Evolutionary conservation across 2,113 vertebrate genomes (phyloP).

Genomic region (Ammospiza nelsoni): DNA sequence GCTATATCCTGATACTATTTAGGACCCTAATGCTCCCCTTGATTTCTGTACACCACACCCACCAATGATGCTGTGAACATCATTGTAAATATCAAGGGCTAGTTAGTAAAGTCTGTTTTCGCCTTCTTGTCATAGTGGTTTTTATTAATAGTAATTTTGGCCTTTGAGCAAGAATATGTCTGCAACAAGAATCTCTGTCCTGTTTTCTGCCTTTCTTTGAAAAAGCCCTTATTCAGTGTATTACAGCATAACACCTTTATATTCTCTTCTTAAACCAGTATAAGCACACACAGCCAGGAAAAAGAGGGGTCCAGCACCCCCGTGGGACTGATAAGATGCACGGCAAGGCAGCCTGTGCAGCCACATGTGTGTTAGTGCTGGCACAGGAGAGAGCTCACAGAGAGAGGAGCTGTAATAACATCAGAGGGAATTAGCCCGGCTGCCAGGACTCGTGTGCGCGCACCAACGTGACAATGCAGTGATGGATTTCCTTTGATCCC

Average conservation of each 20-base stretch:
- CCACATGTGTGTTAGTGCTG: rapidly evolving
- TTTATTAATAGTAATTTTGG: neutral
- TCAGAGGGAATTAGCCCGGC: neutral
- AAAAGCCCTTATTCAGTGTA: neutral
- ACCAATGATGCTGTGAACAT: rapidly evolving
- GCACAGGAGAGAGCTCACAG: neutral
- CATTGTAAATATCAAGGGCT: neutral
- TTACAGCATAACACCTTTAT: neutral
- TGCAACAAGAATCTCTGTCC: neutral
- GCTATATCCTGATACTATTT: neutral
- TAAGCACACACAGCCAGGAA: neutral
- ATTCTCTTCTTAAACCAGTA: neutral
- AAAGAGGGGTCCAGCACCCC: neutral
- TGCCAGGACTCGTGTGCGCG: rapidly evolving
- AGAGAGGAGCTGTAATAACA: rapidly evolving
- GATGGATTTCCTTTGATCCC: neutral
- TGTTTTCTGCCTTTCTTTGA: neutral
- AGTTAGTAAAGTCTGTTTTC: neutral
- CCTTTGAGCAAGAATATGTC: neutral
- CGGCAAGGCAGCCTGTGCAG: neutral
- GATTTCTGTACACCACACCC: neutral
- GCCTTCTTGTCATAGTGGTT: neutral
- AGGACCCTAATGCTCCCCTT: neutral
- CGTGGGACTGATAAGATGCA: neutral
- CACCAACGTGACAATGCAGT: rapidly evolving